Percentiles rank a stretch among this genome's conserved stretches.
Conservation (phyloP, 2,113 vertebrate species). For the Danionella cerebrum region DNA sequence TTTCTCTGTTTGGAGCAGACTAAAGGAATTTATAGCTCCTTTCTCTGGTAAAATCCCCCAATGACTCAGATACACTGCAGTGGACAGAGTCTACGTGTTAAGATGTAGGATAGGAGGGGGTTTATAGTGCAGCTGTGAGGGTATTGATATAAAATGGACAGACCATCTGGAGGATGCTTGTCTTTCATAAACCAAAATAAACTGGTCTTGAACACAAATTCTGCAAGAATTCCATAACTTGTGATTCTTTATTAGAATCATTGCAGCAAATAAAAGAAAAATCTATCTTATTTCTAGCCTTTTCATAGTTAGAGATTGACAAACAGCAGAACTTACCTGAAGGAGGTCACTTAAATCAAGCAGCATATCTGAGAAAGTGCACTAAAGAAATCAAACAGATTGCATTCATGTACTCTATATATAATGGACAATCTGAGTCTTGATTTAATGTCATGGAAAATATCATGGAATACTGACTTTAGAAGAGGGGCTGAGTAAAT, state of each 20-base stretch:
- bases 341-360: constrained; percentile 93
- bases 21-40: constrained; percentile 19
- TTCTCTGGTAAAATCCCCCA: constrained; percentile 4
- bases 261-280: no score
- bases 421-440: background rate
- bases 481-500: no score
- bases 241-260: no score
- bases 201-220: no score
- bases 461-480: background rate
- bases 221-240: no score
- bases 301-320: background rate
- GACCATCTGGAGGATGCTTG: constrained; percentile 54
- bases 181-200: constrained; percentile 18
- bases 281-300: no score
- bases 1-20: constrained; percentile 8
- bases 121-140: constrained; percentile 62
- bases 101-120: background rate
- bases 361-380: constrained; percentile 80
- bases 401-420: constrained; percentile 2
- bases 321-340: constrained; percentile 68
- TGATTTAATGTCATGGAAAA: no score
- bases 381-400: constrained; percentile 10
- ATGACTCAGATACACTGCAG: constrained; percentile 2
- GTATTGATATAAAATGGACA: constrained; percentile 64
- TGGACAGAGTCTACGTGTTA: background rate